A percentile compares a stretch with the other conserved stretches of the same genome.
These are phyloP conservation scores for Anagrus nilaparvatae DNA, from an alignment of 1,140 invertebrate species.

Conservation along the genomic window DNA sequence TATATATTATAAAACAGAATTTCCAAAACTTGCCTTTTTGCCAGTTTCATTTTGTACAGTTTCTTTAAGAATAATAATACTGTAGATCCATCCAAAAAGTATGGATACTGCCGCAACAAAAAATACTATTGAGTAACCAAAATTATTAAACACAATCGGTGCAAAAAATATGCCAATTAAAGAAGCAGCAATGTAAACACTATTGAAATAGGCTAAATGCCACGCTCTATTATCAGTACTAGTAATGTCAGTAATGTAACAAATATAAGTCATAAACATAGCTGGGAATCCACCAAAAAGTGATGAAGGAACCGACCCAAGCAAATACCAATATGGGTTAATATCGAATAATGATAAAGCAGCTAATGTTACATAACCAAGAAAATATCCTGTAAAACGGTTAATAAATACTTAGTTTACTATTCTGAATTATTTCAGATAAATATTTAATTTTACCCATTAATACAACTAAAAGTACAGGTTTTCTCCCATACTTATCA, in stretches of 20 bases:
- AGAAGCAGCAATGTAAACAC: slow-evolving; percentile 43
- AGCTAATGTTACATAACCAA: slow-evolving; percentile 17
- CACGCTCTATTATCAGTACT: slow-evolving; percentile 41
- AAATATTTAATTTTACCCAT: slow-evolving; percentile 31
- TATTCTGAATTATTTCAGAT: background rate
- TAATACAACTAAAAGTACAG: slow-evolving; percentile 45
- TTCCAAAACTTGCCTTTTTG: background rate
- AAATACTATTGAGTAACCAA: slow-evolving; percentile 34
- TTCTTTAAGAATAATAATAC: slow-evolving; percentile 24
- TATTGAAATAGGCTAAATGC: slow-evolving; percentile 49
- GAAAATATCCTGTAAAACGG: slow-evolving; percentile 22
- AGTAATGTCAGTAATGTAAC: slow-evolving; percentile 52
- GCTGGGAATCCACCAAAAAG: slow-evolving; percentile 46
- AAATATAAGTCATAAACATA: slow-evolving; percentile 46
- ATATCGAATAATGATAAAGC: slow-evolving; percentile 22
- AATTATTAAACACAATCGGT: slow-evolving; percentile 38
- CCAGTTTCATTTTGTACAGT: background rate
- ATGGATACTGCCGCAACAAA: slow-evolving; percentile 14
- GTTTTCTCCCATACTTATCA: slow-evolving; percentile 57
- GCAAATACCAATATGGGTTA: slow-evolving; percentile 47
- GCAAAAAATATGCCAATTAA: slow-evolving; percentile 47
- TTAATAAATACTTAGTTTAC: background rate
- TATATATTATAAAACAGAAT: background rate
- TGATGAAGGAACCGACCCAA: slow-evolving; percentile 46
- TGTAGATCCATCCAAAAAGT: slow-evolving; percentile 31